Evolutionary conservation across 2,888 invertebrate genomes (phyloP).

Genomic region (Leuctra nigra): DNA sequence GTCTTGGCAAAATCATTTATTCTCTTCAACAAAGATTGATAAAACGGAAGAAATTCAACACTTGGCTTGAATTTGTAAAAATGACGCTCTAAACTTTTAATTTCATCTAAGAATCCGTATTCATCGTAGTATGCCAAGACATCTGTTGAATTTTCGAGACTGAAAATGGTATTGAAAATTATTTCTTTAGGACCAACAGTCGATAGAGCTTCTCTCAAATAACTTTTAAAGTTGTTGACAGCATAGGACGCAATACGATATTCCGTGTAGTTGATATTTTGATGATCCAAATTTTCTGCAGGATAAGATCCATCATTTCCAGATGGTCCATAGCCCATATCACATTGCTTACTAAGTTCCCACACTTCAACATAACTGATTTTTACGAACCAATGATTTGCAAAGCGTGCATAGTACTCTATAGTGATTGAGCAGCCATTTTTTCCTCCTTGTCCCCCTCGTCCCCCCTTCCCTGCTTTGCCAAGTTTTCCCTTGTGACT

Average conservation of each 20-base stretch:
- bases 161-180: no score
- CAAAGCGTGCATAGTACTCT: no score
- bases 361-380: no score
- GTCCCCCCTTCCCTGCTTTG: not conserved
- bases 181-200: not conserved
- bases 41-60: not conserved
- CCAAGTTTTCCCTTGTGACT: not conserved
- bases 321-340: not conserved
- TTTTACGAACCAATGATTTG: no score
- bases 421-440: no score
- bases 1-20: no score
- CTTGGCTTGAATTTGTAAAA: not conserved
- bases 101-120: not conserved
- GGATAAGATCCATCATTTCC: not conserved
- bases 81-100: not conserved
- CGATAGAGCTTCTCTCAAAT: not conserved
- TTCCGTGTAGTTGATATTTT: no score
- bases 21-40: not conserved
- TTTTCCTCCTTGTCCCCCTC: not conserved
- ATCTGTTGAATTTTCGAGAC: not conserved
- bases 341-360: no score
- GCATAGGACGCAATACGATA: no score
- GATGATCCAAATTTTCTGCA: no score
- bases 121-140: not conserved
- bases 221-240: not conserved